A percentile compares a stretch with the other conserved stretches of the same genome.
Evolutionary conservation across 2,113 vertebrate species (phyloP).

Genomic region (Callionymus lyra): DNA sequence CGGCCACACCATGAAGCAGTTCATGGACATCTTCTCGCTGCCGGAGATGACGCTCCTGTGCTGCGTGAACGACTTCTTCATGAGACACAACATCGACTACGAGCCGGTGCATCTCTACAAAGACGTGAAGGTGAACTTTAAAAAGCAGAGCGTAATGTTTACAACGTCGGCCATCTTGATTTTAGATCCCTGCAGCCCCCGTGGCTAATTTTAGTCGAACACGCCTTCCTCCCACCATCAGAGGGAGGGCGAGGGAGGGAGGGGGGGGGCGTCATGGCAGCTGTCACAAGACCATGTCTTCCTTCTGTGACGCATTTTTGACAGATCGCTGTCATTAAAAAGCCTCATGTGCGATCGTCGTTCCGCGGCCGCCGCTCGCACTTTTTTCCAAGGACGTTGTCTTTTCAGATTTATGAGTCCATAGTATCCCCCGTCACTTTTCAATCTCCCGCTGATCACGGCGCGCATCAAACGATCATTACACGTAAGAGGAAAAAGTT

Average conservation of each 20-base stretch:
- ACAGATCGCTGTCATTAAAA: constrained; percentile 51
- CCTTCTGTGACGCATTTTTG: constrained; percentile 29
- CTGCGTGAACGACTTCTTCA: constrained; percentile 94
- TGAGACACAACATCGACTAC: constrained; percentile 95
- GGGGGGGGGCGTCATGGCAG: constrained; percentile 12
- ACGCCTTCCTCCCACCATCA: constrained; percentile 33
- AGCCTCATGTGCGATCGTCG: constrained; percentile 12
- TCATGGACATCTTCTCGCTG: constrained; percentile 98
- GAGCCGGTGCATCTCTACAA: constrained; percentile 97
- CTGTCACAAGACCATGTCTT: constrained; percentile 29
- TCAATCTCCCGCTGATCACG: constrained; percentile 6
- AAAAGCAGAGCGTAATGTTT: background rate
- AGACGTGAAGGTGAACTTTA: constrained; percentile 86
- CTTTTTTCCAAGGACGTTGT: constrained; percentile 36
- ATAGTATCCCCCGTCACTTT: constrained; percentile 7
- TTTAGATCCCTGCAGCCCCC: constrained; percentile 39
- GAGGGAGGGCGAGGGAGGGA: constrained; percentile 21
- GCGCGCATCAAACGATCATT: constrained; percentile 6
- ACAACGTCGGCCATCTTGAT: constrained; percentile 21
- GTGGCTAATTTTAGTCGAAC: constrained; percentile 51
- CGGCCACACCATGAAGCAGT: constrained; percentile 93
- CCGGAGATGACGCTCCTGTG: constrained; percentile 94
- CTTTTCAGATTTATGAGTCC: constrained; percentile 17
- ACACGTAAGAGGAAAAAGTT: constrained; percentile 9
- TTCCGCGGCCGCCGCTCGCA: constrained; percentile 19